These are phyloP conservation scores for Diadema setosum DNA, from an alignment of 35 echinoderm and acorn worm genomes.

Conservation along the genomic window DNA sequence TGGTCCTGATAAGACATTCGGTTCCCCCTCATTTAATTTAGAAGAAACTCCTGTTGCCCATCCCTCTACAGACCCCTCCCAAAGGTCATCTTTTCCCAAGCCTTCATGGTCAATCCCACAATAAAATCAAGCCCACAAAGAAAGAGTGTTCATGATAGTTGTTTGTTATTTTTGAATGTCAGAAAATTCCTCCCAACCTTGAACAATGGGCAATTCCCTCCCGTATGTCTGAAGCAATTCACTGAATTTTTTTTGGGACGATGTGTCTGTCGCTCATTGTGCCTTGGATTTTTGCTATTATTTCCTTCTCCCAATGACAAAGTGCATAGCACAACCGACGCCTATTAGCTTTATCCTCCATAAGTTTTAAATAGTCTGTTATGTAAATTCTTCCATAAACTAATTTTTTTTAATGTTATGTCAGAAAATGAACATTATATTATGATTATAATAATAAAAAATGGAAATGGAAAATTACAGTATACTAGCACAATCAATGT, in stretches of 20 bases:
- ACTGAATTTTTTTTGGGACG: conserved; percentile 55
- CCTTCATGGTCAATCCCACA: conserved; percentile 61
- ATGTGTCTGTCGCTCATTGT: conserved; percentile 70
- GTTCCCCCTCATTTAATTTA: background rate
- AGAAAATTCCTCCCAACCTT: conserved; percentile 32
- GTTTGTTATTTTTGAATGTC: background rate
- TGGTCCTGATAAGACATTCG: background rate
- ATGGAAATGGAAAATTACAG: no score
- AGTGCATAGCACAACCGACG: no score
- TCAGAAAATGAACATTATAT: no score
- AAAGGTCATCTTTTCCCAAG: conserved; percentile 3
- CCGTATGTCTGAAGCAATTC: conserved; percentile 48
- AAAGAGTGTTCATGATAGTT: conserved; percentile 60
- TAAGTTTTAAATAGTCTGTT: no score
- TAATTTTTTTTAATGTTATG: no score
- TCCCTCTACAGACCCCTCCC: conserved; percentile 1
- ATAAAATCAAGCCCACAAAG: conserved; percentile 72
- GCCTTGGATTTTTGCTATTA: conserved; percentile 34
- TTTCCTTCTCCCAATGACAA: no score
- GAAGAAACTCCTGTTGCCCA: background rate
- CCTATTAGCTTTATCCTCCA: no score
- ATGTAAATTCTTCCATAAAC: no score
- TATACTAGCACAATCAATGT: no score
- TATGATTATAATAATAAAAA: no score
- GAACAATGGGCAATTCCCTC: conserved; percentile 32